A percentile compares a stretch with the other conserved stretches of the same genome.
Evolutionary conservation across 2,797 vertebrate genomes (phyloP).

Genomic region (Hippoglossus hippoglossus): DNA sequence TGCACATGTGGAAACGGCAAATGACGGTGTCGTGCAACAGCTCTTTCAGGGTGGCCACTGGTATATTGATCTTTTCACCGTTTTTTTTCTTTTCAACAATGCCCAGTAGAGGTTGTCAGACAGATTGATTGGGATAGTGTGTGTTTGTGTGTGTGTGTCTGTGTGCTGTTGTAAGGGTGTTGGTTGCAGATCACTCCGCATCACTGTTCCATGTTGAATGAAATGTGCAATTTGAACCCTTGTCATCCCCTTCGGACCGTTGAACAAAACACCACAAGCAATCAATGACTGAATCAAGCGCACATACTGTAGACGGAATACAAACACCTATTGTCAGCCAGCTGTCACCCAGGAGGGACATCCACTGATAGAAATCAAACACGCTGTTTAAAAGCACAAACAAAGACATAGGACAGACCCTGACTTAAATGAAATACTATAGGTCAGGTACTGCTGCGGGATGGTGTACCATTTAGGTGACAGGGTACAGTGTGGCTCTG

Average conservation of each 20-base stretch:
- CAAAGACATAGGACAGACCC: conserved; percentile 19
- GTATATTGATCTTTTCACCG: conserved; percentile 71
- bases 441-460: background rate
- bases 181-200: conserved; percentile 38
- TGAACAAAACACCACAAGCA: conserved; percentile 58
- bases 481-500: background rate
- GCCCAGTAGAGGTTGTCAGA: conserved; percentile 70
- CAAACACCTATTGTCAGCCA: conserved; percentile 56
- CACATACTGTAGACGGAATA: conserved; percentile 53
- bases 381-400: conserved; percentile 35
- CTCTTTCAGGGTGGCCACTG: conserved; percentile 65
- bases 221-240: conserved; percentile 70
- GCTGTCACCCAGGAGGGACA: conserved; percentile 25
- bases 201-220: conserved; percentile 59
- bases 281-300: conserved; percentile 60
- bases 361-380: conserved; percentile 55
- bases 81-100: conserved; percentile 69
- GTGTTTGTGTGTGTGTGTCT: conserved; percentile 38
- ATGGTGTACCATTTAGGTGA: background rate
- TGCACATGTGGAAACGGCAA: conserved; percentile 37
- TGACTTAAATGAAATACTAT: conserved; percentile 2
- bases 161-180: conserved; percentile 39
- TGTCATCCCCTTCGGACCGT: conserved; percentile 40
- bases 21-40: conserved; percentile 44
- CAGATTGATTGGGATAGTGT: conserved; percentile 69